Base-by-base conservation (phyloP, 2,888 invertebrate species). In the Eupithecia abbreviata region DNA sequence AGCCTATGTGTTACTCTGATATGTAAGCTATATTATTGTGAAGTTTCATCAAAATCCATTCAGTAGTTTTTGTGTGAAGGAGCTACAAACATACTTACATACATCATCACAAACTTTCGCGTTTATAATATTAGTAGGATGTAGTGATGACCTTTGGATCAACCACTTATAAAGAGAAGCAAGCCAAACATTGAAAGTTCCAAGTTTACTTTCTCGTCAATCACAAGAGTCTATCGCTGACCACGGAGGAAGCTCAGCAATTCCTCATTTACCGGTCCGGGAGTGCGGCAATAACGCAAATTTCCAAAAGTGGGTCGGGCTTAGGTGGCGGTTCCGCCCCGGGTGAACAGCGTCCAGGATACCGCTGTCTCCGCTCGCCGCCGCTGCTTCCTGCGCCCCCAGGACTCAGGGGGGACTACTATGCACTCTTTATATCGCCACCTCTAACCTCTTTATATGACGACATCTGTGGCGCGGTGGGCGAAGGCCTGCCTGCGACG, bases 311-410 rank as follows among this genome's bases (percentile, higher is more conserved):
- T 87, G 84, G 86, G 87, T 85, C 85, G 84, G 77, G 67, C 75
- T 77, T 75, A 76, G 77, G 77, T 76, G 78, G 62, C 30, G 62
- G 62, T 62, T 62, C 62, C 62, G 75, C 69, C 65, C 67, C 75
- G 75, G 72, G 73, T 72, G 71, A 72, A 74, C 78, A 72, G 77
- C 75, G 55, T 49, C 80, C 78, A 93, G 93, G 93, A 93, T 86
- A 90, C 87, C 87, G 87, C 90, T 91, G 94, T 93, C 93, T 93
- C 93, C 91, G 93, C 88, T 90, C 90, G 88, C 89, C 90, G 90
- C 94, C 93, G 89, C 92, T 89, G 90, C 90, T 91, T 93, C 93
- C 93, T 58, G 45, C n/a, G 0, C 67, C 67, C 67, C 42, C 13
- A 15, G 67, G 42, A 42, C 6, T 43, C 67, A 87, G 89, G 43